phyloP scores from a whole-genome alignment of 2,888 invertebrate genomes.

The Drosophila acutilabella region DNA sequence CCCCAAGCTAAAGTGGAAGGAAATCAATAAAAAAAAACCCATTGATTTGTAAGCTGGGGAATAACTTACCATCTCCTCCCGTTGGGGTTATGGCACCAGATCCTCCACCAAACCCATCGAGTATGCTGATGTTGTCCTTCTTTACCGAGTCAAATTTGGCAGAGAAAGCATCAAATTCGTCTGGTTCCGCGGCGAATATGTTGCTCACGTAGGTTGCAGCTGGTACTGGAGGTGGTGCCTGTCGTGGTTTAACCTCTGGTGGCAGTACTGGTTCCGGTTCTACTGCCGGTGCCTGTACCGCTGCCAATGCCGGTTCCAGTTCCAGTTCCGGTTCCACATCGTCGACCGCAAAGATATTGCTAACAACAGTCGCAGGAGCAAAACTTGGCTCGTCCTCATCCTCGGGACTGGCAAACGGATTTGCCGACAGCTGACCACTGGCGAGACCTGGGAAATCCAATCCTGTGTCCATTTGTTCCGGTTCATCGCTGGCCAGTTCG shows the following conservation, averaged over 20 bases:
- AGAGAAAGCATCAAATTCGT: constrained; percentile 94
- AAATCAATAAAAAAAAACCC: neutral
- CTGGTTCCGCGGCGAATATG: constrained; percentile 85
- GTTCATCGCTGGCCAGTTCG: constrained; percentile 64
- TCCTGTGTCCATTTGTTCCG: constrained; percentile 84
- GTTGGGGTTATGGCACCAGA: constrained; percentile 83
- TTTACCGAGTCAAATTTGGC: constrained; percentile 92
- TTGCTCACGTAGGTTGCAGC: constrained; percentile 72
- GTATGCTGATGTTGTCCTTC: constrained; percentile 84
- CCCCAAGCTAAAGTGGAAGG: constrained; percentile 82
- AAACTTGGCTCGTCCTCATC: constrained; percentile 76
- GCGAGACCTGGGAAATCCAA: constrained; percentile 81
- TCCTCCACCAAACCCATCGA: constrained; percentile 83
- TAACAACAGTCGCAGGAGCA: constrained; percentile 63
- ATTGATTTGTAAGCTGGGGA: no score
- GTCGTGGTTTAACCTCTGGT: constrained; percentile 58
- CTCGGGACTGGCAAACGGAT: constrained; percentile 86
- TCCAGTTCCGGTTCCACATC: constrained; percentile 41
- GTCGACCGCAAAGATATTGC: constrained; percentile 76
- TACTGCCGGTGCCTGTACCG: constrained; percentile 43
- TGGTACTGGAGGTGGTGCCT: constrained; percentile 31
- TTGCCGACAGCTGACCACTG: constrained; percentile 84
- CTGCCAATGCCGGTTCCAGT: neutral
- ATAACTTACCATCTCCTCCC: constrained; percentile 82
- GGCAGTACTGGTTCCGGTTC: constrained; percentile 32